Evolutionary conservation across 2,888 invertebrate species (phyloP), one percentile per base, ranked within the genome.

Genomic region (Microctonus aethiopoides): DNA sequence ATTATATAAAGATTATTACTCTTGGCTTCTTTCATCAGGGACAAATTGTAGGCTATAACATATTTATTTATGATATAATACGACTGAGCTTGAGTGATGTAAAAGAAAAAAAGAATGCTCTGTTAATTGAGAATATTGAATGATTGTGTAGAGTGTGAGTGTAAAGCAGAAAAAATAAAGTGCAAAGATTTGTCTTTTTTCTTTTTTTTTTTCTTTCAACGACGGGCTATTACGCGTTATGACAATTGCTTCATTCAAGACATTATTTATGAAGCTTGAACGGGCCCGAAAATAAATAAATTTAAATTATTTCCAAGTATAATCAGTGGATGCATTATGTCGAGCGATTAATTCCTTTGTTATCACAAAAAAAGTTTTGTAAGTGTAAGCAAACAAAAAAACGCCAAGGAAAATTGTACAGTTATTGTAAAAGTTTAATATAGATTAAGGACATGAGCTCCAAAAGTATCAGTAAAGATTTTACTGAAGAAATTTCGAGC

Each of bases 341-440:
- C 10, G 56, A 56, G 26, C n/a, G 56, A 56, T 29, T 4, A 24
- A 22, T 7, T n/a, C 22, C 41, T 51, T 63, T 63, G 32, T 29
- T 22, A 63, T 52, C 39, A 29, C 59, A 59, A 20, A 20, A 20
- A 59, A 36, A 59, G 20, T 34, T 10, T 29, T 34, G n/a, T 34
- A 36, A 59, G 26, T n/a, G 16, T 59, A 36, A 32, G 29, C 5
- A 24, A 60, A 34, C 16, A 24, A 10, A 24, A 39, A 60, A 60
- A 34, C 34, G 57, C 57, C 34, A 63, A 51, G 32, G 13, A 36
- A 65, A 54, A 54, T 34, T 65, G 65, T 65, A 65, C 65, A 65
- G 65, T 65, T 54, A 65, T 56, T 52, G 65, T 34, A 39, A 39
- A 51, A 52, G 54, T 65, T 52, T 39, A 65, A 34, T 65, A 24